A percentile compares a stretch with the other conserved stretches of the same genome.
These are phyloP conservation scores for Baccha elongata DNA, from an alignment of 2,888 invertebrate species.

Conservation along the genomic window DNA sequence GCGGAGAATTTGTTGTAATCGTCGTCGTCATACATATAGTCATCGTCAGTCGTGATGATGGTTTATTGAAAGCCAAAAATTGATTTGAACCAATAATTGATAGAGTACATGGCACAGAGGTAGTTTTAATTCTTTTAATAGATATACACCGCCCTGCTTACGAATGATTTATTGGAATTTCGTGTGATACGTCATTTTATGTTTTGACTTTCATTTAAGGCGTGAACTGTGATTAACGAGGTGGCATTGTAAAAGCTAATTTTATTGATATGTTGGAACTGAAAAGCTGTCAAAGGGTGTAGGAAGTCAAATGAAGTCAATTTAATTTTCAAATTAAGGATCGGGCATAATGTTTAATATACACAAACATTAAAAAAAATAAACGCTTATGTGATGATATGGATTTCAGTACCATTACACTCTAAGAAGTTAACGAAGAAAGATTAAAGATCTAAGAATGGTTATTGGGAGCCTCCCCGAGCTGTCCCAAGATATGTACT, in stretches of 20 bases:
- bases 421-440: too few relatives aligned
- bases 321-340: too few relatives aligned
- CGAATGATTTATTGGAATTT: slow-evolving; percentile 46
- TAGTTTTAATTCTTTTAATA: slow-evolving; percentile 40
- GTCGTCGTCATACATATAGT: neutral
- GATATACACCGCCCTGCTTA: slow-evolving; percentile 6
- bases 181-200: slow-evolving; percentile 17
- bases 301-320: too few relatives aligned
- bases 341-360: too few relatives aligned
- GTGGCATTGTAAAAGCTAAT: neutral
- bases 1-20: neutral
- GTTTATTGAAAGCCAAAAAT: slow-evolving; percentile 29
- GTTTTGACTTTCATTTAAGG: slow-evolving; percentile 23
- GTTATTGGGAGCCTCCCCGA: too few relatives aligned
- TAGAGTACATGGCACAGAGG: slow-evolving; percentile 26
- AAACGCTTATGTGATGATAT: too few relatives aligned
- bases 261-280: slow-evolving; percentile 14
- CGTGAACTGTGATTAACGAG: slow-evolving; percentile 17
- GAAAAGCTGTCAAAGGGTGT: neutral
- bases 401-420: too few relatives aligned
- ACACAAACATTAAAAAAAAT: too few relatives aligned
- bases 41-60: slow-evolving; percentile 11
- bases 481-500: too few relatives aligned
- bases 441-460: too few relatives aligned
- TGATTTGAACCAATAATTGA: slow-evolving; percentile 51